Conservation (phyloP, 2,113 vertebrate species). For the Apteryx owenii region DNA sequence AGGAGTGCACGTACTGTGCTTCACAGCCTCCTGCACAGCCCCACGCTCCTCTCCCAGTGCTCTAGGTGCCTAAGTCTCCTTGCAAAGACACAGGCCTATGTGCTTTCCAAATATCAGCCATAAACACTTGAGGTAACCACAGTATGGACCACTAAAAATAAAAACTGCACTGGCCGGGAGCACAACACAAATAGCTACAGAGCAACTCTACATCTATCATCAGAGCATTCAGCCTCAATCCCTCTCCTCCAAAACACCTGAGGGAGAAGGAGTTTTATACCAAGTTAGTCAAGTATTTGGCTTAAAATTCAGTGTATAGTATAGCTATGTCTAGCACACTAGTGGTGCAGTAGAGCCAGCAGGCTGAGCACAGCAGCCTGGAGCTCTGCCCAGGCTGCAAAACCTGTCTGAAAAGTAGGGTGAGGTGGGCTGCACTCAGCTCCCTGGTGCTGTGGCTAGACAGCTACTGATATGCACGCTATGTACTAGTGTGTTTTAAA, state of each 20-base stretch:
- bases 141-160: background rate
- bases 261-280: background rate
- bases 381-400: background rate
- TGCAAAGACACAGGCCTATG: background rate
- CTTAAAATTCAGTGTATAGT: background rate
- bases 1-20: rapidly evolving
- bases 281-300: background rate
- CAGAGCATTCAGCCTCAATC: background rate
- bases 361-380: conserved; percentile 7
- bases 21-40: background rate
- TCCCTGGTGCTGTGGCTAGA: background rate
- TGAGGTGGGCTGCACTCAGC: background rate
- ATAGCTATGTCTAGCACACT: background rate
- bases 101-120: background rate
- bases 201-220: background rate
- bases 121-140: background rate
- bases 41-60: background rate
- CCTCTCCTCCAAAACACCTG: background rate
- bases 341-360: background rate
- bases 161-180: background rate
- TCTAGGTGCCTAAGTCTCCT: background rate
- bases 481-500: background rate
- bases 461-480: background rate
- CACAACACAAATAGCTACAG: background rate
- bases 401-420: background rate